phyloP scores from a whole-genome alignment of 92 coral and sea anemone genomes.

The Phenganax marumi region DNA sequence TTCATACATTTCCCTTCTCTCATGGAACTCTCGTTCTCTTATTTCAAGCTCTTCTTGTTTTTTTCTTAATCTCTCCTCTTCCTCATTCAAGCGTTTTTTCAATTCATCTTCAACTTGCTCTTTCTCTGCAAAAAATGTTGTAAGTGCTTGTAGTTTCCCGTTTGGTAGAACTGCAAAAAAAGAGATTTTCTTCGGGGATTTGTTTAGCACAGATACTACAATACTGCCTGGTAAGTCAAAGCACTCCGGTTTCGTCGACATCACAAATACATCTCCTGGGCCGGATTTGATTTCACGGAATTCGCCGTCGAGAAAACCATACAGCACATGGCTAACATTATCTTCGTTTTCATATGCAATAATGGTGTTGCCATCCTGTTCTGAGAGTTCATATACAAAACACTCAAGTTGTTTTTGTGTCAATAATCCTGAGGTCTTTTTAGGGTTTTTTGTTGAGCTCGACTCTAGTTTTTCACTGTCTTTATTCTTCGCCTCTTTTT shows the following conservation, averaged over 20 bases:
- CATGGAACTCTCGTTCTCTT: constrained; percentile 52
- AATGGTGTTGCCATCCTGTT: not conserved
- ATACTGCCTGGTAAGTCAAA: not conserved
- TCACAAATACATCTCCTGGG: constrained; percentile 23
- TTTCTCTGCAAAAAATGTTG: constrained; percentile 63
- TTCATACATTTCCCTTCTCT: not conserved
- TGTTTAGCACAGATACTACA: constrained; percentile 1
- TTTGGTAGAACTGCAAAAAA: constrained; percentile 34
- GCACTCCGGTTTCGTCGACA: constrained; percentile 7
- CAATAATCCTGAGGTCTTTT: not conserved
- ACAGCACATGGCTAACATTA: constrained; percentile 9
- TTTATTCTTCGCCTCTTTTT: not conserved
- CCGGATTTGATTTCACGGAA: constrained; percentile 21
- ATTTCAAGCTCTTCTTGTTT: constrained; percentile 47
- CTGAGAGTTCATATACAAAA: constrained; percentile 3
- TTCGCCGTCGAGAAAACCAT: constrained; percentile 16
- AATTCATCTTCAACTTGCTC: constrained; percentile 52
- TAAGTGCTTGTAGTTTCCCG: constrained; percentile 50
- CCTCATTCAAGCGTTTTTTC: constrained; percentile 54
- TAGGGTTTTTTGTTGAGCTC: not conserved
- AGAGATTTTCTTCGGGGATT: constrained; percentile 3
- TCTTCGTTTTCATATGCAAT: constrained; percentile 35
- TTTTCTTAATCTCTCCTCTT: constrained; percentile 54
- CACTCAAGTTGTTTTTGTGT: not conserved
- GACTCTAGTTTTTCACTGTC: not conserved